Conservation (phyloP, 2,113 vertebrate species). For the Pteropus alecto region DNA sequence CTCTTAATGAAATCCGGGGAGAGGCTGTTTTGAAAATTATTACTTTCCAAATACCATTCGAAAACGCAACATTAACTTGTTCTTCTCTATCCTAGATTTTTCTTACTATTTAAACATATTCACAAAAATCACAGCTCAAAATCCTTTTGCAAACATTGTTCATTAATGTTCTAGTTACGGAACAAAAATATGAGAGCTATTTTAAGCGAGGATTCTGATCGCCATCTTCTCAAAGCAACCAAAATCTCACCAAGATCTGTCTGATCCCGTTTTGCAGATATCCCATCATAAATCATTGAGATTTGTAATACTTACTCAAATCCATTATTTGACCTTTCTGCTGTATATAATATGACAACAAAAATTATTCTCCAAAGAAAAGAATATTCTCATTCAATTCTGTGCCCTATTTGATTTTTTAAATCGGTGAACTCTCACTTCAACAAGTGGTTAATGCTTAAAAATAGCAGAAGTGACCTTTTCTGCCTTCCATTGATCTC, state of each 20-base stretch:
- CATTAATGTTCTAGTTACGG: slow-evolving; percentile 13
- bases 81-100: background rate
- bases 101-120: background rate
- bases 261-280: background rate
- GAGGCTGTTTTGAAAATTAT: background rate
- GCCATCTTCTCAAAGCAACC: background rate
- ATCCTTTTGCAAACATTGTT: background rate
- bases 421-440: background rate
- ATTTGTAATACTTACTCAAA: background rate
- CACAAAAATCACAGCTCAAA: background rate
- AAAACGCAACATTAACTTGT: background rate
- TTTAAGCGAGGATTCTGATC: background rate
- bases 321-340: background rate
- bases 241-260: background rate
- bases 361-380: background rate
- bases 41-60: background rate
- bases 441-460: background rate
- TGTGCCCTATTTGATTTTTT: background rate
- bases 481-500: background rate
- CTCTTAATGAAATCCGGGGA: background rate
- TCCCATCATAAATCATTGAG: background rate
- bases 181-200: background rate
- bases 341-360: background rate
- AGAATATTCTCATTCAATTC: background rate
- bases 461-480: slow-evolving; percentile 9